Percentiles rank a stretch among this genome's conserved stretches.
These are phyloP conservation scores for Andrena bicolor DNA, from an alignment of 2,888 invertebrate genomes.

Conservation along the genomic window DNA sequence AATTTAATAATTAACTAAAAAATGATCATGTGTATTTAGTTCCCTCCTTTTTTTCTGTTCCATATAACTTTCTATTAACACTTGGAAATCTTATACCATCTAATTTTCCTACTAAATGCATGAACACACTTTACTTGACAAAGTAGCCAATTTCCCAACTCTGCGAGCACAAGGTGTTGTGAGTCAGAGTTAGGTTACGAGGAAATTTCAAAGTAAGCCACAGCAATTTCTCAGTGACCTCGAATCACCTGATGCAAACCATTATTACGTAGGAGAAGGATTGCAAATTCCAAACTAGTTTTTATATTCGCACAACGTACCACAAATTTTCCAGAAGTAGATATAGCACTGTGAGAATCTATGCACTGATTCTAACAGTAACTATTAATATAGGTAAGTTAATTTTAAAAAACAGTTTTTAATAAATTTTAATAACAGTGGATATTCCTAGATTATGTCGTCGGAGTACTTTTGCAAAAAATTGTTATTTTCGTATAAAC, in stretches of 20 bases:
- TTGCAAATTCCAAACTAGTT: not conserved
- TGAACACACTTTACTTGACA: not conserved
- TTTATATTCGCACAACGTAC: not conserved
- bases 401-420: no score
- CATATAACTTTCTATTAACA: not conserved
- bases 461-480: no score
- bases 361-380: no score
- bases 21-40: not conserved
- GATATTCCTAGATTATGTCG: no score
- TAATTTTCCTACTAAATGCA: not conserved
- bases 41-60: not conserved
- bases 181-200: slow-evolving; percentile 10
- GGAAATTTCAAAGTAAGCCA: slow-evolving; percentile 8
- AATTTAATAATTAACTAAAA: no score
- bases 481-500: no score
- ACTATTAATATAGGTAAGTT: no score
- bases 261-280: not conserved
- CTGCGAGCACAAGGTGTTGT: not conserved
- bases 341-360: no score
- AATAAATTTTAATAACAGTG: no score
- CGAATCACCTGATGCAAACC: not conserved
- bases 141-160: slow-evolving; percentile 15
- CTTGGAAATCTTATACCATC: not conserved
- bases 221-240: slow-evolving; percentile 6
- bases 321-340: not conserved